Percentiles rank a stretch among this genome's conserved stretches.
Evolutionary conservation across 2,888 invertebrate genomes (phyloP).

Genomic region (Meta bourneti): DNA sequence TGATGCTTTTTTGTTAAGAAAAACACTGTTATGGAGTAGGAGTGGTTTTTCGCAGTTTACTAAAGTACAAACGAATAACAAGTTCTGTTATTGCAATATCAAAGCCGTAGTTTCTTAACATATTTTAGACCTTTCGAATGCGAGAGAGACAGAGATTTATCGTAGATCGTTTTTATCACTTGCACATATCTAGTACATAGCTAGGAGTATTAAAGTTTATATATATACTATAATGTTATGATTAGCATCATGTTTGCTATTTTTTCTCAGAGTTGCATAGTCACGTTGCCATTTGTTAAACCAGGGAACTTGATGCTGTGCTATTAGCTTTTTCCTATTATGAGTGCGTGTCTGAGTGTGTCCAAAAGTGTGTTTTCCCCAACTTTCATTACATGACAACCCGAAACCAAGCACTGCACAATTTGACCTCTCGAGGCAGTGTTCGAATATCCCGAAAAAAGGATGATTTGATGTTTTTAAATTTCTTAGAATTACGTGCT

Average conservation of each 20-base stretch:
- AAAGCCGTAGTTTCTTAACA: constrained; percentile 76
- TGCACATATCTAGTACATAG: constrained; percentile 77
- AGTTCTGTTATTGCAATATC: constrained; percentile 76
- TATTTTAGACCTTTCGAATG: constrained; percentile 71
- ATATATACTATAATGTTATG: constrained; percentile 73
- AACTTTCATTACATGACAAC: no score
- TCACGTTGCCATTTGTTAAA: constrained; percentile 76
- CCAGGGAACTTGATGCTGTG: constrained; percentile 64
- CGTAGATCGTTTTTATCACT: constrained; percentile 76
- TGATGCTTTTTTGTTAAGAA: constrained; percentile 74
- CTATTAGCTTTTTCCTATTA: constrained; percentile 66
- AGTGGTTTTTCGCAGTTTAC: constrained; percentile 74
- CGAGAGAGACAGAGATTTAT: constrained; percentile 58
- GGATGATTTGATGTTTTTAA: no score
- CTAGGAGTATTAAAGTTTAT: constrained; percentile 75
- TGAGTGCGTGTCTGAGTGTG: constrained; percentile 34
- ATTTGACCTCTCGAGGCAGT: no score
- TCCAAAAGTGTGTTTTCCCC: no score
- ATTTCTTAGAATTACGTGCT: no score
- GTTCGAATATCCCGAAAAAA: no score
- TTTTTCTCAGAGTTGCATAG: constrained; percentile 70
- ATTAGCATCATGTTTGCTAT: constrained; percentile 74
- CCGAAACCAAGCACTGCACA: no score
- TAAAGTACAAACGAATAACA: constrained; percentile 76
- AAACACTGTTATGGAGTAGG: constrained; percentile 70